Evolutionary conservation across 2,113 vertebrate genomes (phyloP).

Genomic region (Lycaon pictus): DNA sequence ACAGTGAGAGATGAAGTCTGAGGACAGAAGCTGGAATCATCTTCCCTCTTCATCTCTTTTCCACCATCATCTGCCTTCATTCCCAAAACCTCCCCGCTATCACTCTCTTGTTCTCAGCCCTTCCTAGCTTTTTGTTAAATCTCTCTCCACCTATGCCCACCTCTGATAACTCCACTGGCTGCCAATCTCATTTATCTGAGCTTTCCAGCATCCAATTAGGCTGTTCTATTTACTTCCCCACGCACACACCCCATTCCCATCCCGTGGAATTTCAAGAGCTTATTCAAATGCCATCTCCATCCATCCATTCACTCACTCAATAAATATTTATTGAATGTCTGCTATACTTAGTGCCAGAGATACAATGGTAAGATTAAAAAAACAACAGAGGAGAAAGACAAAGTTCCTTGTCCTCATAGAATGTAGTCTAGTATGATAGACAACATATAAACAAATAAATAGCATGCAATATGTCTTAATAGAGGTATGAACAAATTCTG

Average conservation of each 20-base stretch:
- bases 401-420: neutral
- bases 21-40: neutral
- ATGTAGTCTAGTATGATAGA: neutral
- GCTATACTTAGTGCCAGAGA: constrained; percentile 9
- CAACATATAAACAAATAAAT: neutral
- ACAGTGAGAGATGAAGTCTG: neutral
- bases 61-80: neutral
- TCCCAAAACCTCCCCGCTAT: neutral
- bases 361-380: neutral
- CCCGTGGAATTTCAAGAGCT: constrained; percentile 39
- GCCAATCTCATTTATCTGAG: neutral
- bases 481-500: neutral
- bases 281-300: neutral
- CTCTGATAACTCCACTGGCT: neutral
- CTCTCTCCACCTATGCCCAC: neutral
- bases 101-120: neutral
- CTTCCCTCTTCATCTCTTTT: neutral
- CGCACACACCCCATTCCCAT: neutral
- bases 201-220: neutral
- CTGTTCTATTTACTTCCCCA: neutral
- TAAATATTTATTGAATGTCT: neutral
- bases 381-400: neutral
- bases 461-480: neutral
- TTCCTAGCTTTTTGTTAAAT: neutral
- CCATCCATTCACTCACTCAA: neutral